Evolutionary conservation across 2,797 vertebrate species (phyloP), one percentile per base, ranked within the genome.

Genomic region (Muscicapa striata): DNA sequence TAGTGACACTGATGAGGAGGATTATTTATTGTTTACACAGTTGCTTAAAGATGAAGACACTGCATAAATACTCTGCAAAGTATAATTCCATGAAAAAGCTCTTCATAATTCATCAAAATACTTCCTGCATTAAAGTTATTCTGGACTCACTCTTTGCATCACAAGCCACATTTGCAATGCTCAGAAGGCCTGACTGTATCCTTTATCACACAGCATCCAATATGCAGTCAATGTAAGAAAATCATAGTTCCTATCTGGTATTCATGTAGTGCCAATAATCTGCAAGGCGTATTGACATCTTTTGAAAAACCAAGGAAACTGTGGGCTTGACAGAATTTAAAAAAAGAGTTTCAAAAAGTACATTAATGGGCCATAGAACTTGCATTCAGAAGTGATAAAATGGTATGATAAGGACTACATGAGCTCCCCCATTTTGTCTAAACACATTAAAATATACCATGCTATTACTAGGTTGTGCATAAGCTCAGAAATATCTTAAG

Each of bases 1-100:
- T 68, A 90, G 74, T 92, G 78, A 95, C 82, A 96, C 58, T 94
- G 84, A 85, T 89, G 64, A 75, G 87, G 36, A 87, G 26, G 36
- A 93, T 88, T 90, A 83, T 92, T 95, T 90, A 88, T 94, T 95
- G 74, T 90, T 88, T 82, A 78, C 23, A 83, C 66, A 82, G 36
- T 84, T 88, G 57, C 49, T 91, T 86, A 93, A 89, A 84, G 59
- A 95, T 62, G 48, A 82, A 84, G n/a, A 20, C 54, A 67, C 30
- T 55, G 52, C 66, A 79, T 84, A 93, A 95, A 79, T 52, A 57
- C 13, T 43, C 68, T 61, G 36, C 55, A 74, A 93, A 88, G n/a
- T 40, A 84, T 68, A 36, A 45, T 48, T 88, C 55, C 41, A 41
- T 86, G 23, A 72, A 86, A 82, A 86, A 79, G 22, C 22, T 64